Percentiles rank a stretch among this genome's conserved stretches.
Evolutionary conservation across 1,140 invertebrate species (phyloP).

Genomic region (Portunus trituberculatus): DNA sequence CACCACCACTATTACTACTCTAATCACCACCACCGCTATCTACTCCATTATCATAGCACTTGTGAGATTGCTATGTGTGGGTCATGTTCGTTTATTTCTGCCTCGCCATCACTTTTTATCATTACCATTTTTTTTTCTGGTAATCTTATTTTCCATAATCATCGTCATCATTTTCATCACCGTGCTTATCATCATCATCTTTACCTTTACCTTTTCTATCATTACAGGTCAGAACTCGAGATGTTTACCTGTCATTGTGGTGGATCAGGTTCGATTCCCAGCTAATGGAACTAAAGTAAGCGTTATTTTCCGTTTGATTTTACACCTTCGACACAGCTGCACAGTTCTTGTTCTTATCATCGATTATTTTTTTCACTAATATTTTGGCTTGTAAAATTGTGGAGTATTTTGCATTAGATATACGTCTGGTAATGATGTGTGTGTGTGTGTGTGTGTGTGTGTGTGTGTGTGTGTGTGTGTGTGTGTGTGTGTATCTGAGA

Average conservation of each 20-base stretch:
- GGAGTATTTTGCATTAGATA: background rate
- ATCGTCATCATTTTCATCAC: too few relatives aligned
- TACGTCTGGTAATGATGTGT: background rate
- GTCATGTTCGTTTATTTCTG: background rate
- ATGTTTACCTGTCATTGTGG: background rate
- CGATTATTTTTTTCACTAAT: too few relatives aligned
- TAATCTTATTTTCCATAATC: background rate
- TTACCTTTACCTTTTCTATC: background rate
- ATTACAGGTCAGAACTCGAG: background rate
- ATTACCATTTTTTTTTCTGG: background rate
- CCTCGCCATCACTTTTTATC: background rate
- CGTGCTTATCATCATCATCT: background rate
- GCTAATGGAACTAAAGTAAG: background rate
- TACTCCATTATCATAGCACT: too few relatives aligned
- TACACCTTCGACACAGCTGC: background rate
- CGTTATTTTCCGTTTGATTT: background rate
- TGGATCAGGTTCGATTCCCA: background rate
- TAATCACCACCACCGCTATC: too few relatives aligned
- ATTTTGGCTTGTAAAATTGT: background rate
- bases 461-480: background rate
- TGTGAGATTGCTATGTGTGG: too few relatives aligned
- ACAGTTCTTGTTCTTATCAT: too few relatives aligned
- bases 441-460: background rate
- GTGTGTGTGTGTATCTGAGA: background rate
- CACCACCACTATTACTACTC: too few relatives aligned